Conservation (phyloP, 1,140 invertebrate genomes). For the Phortica variegata region DNA sequence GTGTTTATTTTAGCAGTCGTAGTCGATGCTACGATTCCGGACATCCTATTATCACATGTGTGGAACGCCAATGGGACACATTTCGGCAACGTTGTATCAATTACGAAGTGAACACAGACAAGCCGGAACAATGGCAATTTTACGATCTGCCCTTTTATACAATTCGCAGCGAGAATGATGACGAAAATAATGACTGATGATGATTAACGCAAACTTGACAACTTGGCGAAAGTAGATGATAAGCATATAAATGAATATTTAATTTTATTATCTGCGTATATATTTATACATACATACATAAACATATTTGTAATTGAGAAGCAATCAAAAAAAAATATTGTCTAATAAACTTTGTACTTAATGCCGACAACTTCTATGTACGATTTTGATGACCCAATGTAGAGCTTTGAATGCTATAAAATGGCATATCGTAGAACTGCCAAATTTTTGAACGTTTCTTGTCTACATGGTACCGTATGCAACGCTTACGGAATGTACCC, state of each 20-base stretch:
- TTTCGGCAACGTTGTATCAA: slow-evolving; percentile 58
- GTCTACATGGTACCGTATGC: slow-evolving; percentile 61
- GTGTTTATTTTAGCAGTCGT: slow-evolving; percentile 68
- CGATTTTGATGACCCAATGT: too few species aligned
- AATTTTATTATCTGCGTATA: background rate
- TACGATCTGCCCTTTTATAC: slow-evolving; percentile 61
- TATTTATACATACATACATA: slow-evolving; percentile 2
- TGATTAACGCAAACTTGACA: slow-evolving; percentile 7
- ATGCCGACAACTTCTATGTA: background rate
- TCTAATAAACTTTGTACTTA: background rate
- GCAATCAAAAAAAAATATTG: background rate
- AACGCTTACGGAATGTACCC: slow-evolving; percentile 54
- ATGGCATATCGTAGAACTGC: slow-evolving; percentile 65
- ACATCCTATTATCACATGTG: slow-evolving; percentile 63
- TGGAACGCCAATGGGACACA: slow-evolving; percentile 40
- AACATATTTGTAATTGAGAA: background rate
- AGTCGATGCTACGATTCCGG: slow-evolving; percentile 68
- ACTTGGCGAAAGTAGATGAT: slow-evolving; percentile 15
- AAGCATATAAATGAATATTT: slow-evolving; percentile 1
- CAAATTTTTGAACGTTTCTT: slow-evolving; percentile 57
- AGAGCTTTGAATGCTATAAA: slow-evolving; percentile 36
- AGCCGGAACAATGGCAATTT: slow-evolving; percentile 61
- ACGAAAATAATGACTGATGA: slow-evolving; percentile 3
- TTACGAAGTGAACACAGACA: slow-evolving; percentile 59
- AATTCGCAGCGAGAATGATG: slow-evolving; percentile 18